A percentile compares a stretch with the other conserved stretches of the same genome.
Conservation (phyloP, 23 tunicate species). For the Corella eumyota region DNA sequence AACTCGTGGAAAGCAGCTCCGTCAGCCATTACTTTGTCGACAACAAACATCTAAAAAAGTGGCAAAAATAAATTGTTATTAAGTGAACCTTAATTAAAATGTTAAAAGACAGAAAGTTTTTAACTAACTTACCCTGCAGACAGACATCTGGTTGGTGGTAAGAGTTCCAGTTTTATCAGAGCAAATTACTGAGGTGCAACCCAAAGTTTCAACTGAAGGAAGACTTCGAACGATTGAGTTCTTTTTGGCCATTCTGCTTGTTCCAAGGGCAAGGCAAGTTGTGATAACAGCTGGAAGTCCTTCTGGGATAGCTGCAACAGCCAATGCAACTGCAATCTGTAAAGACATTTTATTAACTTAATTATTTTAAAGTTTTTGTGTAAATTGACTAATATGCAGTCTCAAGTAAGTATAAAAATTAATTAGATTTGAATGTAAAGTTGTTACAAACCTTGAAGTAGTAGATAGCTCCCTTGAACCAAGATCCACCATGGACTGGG, state of each 20-base stretch:
- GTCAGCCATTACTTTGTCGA: constrained; percentile 59
- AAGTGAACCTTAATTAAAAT: background rate
- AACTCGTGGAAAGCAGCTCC: constrained; percentile 73
- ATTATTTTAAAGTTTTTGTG: too few relatives aligned
- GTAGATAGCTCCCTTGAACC: constrained; percentile 98
- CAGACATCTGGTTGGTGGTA: constrained; percentile 99
- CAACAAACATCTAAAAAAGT: constrained; percentile 60
- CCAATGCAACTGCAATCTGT: constrained; percentile 94
- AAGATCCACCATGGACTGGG: constrained; percentile 99
- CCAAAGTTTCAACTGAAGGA: constrained; percentile 98
- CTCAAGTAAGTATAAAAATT: too few relatives aligned
- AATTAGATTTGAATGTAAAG: too few relatives aligned
- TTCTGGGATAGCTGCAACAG: constrained; percentile 99
- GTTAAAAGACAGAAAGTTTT: background rate
- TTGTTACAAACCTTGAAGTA: constrained; percentile 89
- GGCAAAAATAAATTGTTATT: background rate
- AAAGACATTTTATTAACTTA: background rate
- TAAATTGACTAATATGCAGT: too few relatives aligned
- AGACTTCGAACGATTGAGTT: constrained; percentile 97
- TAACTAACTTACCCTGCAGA: constrained; percentile 34
- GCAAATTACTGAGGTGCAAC: constrained; percentile 99
- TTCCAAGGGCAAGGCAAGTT: constrained; percentile 98
- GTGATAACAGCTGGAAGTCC: constrained; percentile 99
- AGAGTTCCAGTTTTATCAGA: constrained; percentile 99
- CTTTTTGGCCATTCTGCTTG: constrained; percentile 98